Conservation (phyloP, 1,140 invertebrate genomes). For the Gonatopus flavifemur region DNA sequence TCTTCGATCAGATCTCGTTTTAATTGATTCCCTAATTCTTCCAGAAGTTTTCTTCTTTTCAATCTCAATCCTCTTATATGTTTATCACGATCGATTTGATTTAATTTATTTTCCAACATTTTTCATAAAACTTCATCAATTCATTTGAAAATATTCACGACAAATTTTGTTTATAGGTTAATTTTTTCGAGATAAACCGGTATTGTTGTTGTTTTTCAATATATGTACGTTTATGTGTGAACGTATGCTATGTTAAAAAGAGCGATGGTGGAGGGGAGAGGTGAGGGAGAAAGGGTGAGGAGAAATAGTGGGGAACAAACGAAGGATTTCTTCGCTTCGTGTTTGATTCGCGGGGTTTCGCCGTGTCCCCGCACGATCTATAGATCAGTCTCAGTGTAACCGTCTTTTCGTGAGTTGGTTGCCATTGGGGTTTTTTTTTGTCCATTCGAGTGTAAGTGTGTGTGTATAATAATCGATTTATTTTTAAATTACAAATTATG, state of each 20-base stretch:
- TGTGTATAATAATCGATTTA: too few species aligned
- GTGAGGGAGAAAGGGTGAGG: constrained; percentile 19
- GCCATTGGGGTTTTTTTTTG: not conserved
- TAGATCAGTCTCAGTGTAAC: constrained; percentile 34
- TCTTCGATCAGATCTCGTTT: constrained; percentile 5
- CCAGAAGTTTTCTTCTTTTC: not conserved
- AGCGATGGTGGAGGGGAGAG: constrained; percentile 14
- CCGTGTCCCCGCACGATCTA: constrained; percentile 14
- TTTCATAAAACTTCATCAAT: too few species aligned
- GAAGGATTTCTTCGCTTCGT: constrained; percentile 17
- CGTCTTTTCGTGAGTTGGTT: constrained; percentile 24
- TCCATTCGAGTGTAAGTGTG: too few species aligned
- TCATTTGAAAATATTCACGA: too few species aligned
- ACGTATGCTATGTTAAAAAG: constrained; percentile 5
- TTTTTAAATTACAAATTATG: too few species aligned
- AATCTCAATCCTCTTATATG: not conserved
- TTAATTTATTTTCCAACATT: too few species aligned
- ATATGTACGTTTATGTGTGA: not conserved
- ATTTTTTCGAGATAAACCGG: not conserved
- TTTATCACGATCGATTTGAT: too few species aligned
- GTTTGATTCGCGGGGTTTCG: constrained; percentile 27
- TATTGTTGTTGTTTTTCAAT: not conserved
- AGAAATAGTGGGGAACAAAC: constrained; percentile 19
- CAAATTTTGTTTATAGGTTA: not conserved
- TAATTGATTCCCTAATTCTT: not conserved